phyloP scores from a whole-genome alignment of 1,140 invertebrate species.

The Euschistus heros region DNA sequence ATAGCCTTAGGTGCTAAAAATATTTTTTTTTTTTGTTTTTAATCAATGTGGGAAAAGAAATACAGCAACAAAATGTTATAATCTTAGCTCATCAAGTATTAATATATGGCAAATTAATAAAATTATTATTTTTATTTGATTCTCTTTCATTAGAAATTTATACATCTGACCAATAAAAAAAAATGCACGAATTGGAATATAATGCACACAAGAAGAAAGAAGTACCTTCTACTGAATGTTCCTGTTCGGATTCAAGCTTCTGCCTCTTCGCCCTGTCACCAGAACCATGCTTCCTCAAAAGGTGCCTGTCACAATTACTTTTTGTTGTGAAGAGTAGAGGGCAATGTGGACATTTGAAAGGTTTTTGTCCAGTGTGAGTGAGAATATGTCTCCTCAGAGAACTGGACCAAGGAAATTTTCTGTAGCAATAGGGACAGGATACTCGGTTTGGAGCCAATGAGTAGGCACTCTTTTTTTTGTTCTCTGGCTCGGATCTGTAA shows the following conservation, averaged over 20 bases:
- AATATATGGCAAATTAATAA: too few relatives aligned
- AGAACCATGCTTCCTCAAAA: constrained; percentile 43
- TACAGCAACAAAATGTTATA: too few relatives aligned
- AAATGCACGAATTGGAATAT: too few relatives aligned
- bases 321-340: constrained; percentile 90
- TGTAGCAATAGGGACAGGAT: constrained; percentile 79
- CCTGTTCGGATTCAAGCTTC: background rate
- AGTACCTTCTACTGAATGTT: background rate
- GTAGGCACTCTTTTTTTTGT: constrained; percentile 89
- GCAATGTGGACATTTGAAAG: constrained; percentile 87
- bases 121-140: too few relatives aligned
- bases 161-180: too few relatives aligned
- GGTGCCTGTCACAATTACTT: constrained; percentile 89
- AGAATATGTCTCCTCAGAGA: constrained; percentile 83
- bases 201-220: too few relatives aligned
- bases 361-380: constrained; percentile 94
- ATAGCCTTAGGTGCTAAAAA: too few relatives aligned
- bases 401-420: constrained; percentile 92
- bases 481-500: constrained; percentile 39
- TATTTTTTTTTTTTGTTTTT: too few relatives aligned
- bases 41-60: too few relatives aligned
- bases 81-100: too few relatives aligned
- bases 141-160: too few relatives aligned
- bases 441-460: constrained; percentile 87
- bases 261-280: constrained; percentile 7